Evolutionary conservation across 2,888 invertebrate species (phyloP), one percentile per base, ranked within the genome.

Genomic region (Poecilus cupreus): DNA sequence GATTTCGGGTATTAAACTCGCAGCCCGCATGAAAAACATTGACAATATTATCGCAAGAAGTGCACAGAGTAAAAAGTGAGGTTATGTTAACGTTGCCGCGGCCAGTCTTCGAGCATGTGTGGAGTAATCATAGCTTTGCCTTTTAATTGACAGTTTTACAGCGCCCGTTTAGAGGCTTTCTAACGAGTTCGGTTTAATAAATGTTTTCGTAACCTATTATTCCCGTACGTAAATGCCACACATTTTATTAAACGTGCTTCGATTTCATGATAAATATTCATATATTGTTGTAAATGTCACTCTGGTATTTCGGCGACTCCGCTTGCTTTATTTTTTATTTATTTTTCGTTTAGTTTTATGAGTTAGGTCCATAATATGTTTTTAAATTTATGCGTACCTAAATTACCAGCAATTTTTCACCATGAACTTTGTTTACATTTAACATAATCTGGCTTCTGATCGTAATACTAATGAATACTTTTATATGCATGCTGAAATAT

Each of bases 141-240:
- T 46, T 77, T 77, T 77, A 77, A 77, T 77, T 77, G 77, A 60
- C 77, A 77, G 77, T 39, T 77, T 60, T 60, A 77, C 60, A 22
- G 37, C 77, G 49, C 32, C 32, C 32, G 8, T 32, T 32, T 32
- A 32, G 32, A 32, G 32, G 8, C 37, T 68, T 37, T 20, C 64
- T 68, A 68, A 68, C 60, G 60, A 43, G 43, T 60, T 74, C 26
- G 39, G 43, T 60, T 60, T 60, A 43, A 60, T 60, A 76, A 57
- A 57, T 32, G 37, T n/a, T 54, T 57, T 54, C 57, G 20, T 77
- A 77, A 49, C 51, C 49, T 54, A 77, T 77, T 77, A 77, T 54
- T 77, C 60, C 32, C 18, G 32, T 57, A 37, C 57, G 39, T 77
- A 77, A 77, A 77, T 77, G 77, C 57, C 77, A 77, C 39, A 77